Conservation (phyloP, 2,113 vertebrate species). For the Shinisaurus crocodilurus region DNA sequence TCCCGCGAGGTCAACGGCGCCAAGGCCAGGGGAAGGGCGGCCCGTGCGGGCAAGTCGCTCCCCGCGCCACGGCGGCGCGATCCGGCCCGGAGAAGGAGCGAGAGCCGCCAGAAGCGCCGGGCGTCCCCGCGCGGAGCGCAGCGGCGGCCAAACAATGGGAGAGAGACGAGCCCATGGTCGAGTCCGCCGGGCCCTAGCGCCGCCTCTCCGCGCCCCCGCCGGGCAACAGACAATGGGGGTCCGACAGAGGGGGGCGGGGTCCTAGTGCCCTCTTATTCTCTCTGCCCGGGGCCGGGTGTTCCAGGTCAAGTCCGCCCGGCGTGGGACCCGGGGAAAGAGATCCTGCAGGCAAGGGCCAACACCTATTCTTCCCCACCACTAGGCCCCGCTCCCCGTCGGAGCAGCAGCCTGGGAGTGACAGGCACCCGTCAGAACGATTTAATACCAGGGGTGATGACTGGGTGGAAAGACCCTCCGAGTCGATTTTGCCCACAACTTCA, state of each 20-base stretch:
- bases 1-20: conserved; percentile 38
- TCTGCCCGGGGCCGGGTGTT: conserved; percentile 43
- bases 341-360: background rate
- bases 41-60: background rate
- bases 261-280: conserved; percentile 53
- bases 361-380: background rate
- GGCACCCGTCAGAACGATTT: background rate
- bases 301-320: background rate
- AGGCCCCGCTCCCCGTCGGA: background rate
- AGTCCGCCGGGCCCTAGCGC: conserved; percentile 53
- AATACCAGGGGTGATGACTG: background rate
- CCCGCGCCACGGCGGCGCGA: background rate
- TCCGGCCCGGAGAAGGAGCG: conserved; percentile 32
- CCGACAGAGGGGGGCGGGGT: conserved; percentile 26
- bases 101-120: conserved; percentile 55
- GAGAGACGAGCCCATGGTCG: background rate
- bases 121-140: conserved; percentile 58
- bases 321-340: background rate
- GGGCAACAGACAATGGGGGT: conserved; percentile 29
- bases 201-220: background rate
- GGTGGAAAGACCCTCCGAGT: background rate
- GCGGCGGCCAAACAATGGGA: conserved; percentile 67
- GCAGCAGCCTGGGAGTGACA: background rate
- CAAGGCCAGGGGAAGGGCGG: background rate
- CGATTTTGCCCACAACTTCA: background rate